Evolutionary conservation across 1,140 invertebrate genomes (phyloP).

Genomic region (Drosophila ironensis): DNA sequence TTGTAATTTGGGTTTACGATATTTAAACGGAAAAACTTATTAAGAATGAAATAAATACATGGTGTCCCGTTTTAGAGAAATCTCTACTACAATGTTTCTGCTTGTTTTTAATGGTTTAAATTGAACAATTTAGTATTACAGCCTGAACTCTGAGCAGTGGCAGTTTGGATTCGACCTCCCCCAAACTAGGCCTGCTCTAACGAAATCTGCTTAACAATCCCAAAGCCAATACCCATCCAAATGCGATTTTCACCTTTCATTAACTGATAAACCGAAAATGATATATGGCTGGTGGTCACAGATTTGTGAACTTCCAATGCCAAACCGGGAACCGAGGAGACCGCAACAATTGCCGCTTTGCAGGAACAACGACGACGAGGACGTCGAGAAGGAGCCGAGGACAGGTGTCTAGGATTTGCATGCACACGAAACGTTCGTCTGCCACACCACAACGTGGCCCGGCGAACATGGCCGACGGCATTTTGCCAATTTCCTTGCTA

Average conservation of each 20-base stretch:
- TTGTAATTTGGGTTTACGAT: no score
- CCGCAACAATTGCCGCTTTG: conserved; percentile 10
- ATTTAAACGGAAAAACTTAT: no score
- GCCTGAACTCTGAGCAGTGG: no score
- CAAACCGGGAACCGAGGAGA: neutral
- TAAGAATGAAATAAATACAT: no score
- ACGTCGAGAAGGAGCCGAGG: conserved; percentile 3
- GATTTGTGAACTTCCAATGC: conserved; percentile 8
- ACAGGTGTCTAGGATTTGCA: conserved; percentile 15
- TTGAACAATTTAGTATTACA: no score
- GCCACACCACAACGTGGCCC: neutral
- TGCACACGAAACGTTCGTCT: neutral
- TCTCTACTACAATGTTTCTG: no score
- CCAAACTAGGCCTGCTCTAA: no score
- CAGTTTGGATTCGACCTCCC: no score
- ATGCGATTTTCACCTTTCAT: conserved; percentile 30
- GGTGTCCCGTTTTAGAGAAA: no score
- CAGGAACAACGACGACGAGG: no score
- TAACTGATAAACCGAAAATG: conserved; percentile 32
- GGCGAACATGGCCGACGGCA: conserved; percentile 43
- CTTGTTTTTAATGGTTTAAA: no score
- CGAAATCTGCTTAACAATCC: neutral
- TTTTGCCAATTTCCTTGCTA: conserved; percentile 43
- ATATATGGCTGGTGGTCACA: conserved; percentile 11
- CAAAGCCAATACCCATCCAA: neutral